Conservation (phyloP, 2,888 invertebrate species). For the Rhamnusium bicolor region DNA sequence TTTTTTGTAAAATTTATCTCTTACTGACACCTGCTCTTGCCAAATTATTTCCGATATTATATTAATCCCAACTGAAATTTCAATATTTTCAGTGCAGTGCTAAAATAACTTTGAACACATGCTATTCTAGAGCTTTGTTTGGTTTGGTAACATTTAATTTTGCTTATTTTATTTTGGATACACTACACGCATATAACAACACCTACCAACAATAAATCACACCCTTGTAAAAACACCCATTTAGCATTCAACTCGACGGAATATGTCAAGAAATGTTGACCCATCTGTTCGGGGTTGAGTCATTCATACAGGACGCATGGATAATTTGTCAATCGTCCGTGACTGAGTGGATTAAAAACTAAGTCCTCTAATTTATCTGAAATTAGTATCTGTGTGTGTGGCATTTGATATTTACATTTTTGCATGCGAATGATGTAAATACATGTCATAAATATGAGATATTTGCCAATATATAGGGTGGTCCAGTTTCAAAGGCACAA, state of each 20-base stretch:
- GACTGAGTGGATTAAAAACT: conserved; percentile 36
- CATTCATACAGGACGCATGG: conserved; percentile 47
- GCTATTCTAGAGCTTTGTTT: not conserved
- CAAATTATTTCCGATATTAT: no score
- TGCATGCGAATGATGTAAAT: not conserved
- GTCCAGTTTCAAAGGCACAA: no score
- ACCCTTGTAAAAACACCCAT: conserved; percentile 58
- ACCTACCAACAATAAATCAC: conserved; percentile 57
- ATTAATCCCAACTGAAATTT: no score
- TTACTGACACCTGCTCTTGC: no score
- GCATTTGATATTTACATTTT: conserved; percentile 1
- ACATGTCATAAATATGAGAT: not conserved
- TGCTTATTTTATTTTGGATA: not conserved
- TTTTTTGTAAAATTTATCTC: no score
- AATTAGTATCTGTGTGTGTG: conserved; percentile 35
- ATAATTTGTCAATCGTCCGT: conserved; percentile 54
- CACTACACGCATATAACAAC: conserved; percentile 17
- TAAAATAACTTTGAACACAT: not conserved
- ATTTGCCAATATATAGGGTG: not conserved
- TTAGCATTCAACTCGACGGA: conserved; percentile 39
- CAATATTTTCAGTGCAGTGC: no score
- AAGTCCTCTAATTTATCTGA: conserved; percentile 23
- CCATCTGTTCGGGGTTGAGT: conserved; percentile 51
- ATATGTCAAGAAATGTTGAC: conserved; percentile 53
- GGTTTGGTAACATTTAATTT: conserved; percentile 2